Conservation (phyloP, 2,113 vertebrate genomes). For the Microtus oregoni region DNA sequence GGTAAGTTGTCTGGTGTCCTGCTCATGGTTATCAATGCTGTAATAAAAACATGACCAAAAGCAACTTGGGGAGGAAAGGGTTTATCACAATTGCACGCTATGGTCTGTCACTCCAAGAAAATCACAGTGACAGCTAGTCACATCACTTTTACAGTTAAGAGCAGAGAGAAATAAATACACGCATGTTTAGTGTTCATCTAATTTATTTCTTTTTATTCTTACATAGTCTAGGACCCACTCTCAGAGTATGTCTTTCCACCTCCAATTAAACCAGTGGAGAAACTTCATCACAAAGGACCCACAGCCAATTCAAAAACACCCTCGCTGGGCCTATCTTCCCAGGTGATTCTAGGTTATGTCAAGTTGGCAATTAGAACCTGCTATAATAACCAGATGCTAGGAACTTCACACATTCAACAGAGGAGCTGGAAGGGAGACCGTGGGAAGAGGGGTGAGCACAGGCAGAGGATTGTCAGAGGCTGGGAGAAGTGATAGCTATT, state of each 20-base stretch:
- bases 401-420: background rate
- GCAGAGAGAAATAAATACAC: background rate
- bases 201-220: background rate
- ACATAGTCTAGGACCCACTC: background rate
- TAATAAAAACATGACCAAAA: background rate
- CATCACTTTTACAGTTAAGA: background rate
- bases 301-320: background rate
- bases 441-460: background rate
- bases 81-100: background rate
- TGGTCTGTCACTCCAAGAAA: background rate
- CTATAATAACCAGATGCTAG: background rate
- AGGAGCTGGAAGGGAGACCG: background rate
- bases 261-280: background rate
- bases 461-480: background rate
- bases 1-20: conserved; percentile 4
- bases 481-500: conserved; percentile 1
- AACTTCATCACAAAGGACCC: background rate
- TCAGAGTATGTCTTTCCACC: background rate
- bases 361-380: background rate
- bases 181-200: background rate
- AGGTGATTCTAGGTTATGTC: background rate
- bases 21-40: background rate
- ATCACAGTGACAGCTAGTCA: background rate
- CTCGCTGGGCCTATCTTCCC: background rate
- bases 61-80: background rate